Percentiles rank a stretch among this genome's conserved stretches.
phyloP scores from a whole-genome alignment of 2,888 invertebrate genomes.

The Rotaria magnacalcarata region DNA sequence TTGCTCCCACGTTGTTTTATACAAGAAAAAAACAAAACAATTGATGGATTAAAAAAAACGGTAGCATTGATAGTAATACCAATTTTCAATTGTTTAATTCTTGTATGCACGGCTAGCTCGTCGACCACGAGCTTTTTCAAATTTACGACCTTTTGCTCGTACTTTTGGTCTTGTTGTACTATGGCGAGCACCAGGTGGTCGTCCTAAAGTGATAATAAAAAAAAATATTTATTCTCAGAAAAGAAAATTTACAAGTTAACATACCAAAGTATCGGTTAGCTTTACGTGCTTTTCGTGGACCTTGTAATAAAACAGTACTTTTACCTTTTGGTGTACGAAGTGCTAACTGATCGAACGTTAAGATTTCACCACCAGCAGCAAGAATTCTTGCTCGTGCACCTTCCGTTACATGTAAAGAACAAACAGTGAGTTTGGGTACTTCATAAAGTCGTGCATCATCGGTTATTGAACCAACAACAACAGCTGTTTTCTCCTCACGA shows the following conservation, averaged over 20 bases:
- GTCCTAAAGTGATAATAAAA: not conserved
- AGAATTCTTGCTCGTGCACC: conserved; percentile 90
- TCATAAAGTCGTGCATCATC: conserved; percentile 85
- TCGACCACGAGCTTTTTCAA: conserved; percentile 64
- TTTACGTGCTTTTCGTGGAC: conserved; percentile 85
- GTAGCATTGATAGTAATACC: not conserved
- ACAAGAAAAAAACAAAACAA: not conserved
- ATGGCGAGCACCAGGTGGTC: not conserved
- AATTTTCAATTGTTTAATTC: conserved; percentile 38
- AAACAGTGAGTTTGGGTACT: conserved; percentile 77
- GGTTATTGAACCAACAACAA: conserved; percentile 88
- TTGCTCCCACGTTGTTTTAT: not conserved
- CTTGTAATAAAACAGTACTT: conserved; percentile 60
- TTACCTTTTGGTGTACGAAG: conserved; percentile 84
- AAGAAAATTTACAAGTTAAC: conserved; percentile 50
- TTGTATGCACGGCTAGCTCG: conserved; percentile 45
- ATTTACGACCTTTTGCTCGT: conserved; percentile 92
- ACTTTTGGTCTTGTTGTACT: conserved; percentile 70
- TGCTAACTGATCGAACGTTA: conserved; percentile 96
- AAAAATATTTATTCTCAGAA: not conserved
- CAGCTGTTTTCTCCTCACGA: conserved; percentile 68
- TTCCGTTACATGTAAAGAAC: conserved; percentile 86
- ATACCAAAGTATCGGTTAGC: conserved; percentile 95
- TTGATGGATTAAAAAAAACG: not conserved
- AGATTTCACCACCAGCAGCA: conserved; percentile 79